Base-by-base conservation (phyloP, 92 coral and sea anemone species). In the Palythoa grandiflora region DNA sequence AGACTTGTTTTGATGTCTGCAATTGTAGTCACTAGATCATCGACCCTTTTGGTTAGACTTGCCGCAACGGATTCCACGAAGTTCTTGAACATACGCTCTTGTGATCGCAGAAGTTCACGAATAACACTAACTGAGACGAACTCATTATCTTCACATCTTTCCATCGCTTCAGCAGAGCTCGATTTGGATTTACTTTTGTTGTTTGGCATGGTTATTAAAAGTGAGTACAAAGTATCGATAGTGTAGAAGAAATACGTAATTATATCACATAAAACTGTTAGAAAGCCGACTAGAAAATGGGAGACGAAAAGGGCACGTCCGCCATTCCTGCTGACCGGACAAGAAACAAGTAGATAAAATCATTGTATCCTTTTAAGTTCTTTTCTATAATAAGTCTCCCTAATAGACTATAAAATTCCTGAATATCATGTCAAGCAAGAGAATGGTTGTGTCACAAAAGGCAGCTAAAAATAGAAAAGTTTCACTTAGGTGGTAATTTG, bases 21-120 rank as follows among this genome's bases (percentile, higher is more conserved):
- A 37, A 84, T 68, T 21, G 83, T 84, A 55, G 44, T 72, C 10
- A 84, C 88, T 19, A 84, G 88, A 52, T 84, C 79, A 54, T 84
- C 83, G 38, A 84, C 88, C 21, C 88, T 50, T n/a, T 68, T 9
- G 52, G 75, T 84, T 73, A 84, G 68, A 39, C 60, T 21, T 8
- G 79, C 28, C 19, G 71, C 36, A n/a, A 84, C 63, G 36, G 84
- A 71, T 19, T 84, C 88, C 35, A 84, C 72, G 54, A 84, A 35
- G 11, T n/a, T 63, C 37, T 47, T 84, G n/a, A 84, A 63, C 88
- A 70, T 84, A 15, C 84, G 68, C 48, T 84, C 79, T n/a, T 84
- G 88, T 19, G 70, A 38, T 48, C 36, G 17, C 78, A 84, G 19
- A 55, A 84, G 66, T 72, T 65, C 15, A 38, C 5, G 38, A 16